Evolutionary conservation across 2,888 invertebrate species (phyloP).

Genomic region (Acleris cristana): DNA sequence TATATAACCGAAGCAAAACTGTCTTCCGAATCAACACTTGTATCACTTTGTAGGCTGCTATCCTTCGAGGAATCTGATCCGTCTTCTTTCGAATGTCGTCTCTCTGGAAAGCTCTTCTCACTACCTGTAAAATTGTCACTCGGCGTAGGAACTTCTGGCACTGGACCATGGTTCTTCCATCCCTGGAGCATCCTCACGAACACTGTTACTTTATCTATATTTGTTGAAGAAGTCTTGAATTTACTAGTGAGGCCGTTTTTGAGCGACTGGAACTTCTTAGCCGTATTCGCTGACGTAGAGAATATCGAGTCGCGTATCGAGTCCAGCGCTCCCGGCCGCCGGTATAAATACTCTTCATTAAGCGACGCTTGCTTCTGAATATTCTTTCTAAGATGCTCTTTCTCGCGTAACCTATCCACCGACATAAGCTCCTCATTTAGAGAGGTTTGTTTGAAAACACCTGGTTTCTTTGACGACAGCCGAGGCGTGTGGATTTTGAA

Average conservation of each 20-base stretch:
- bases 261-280: constrained; percentile 89
- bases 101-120: constrained; percentile 82
- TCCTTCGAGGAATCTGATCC: constrained; percentile 95
- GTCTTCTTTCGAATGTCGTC: constrained; percentile 92
- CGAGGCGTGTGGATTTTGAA: constrained; percentile 82
- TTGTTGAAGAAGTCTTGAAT: constrained; percentile 92
- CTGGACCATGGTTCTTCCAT: constrained; percentile 86
- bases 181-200: constrained; percentile 94
- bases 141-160: constrained; percentile 73
- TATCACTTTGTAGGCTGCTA: constrained; percentile 95
- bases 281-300: constrained; percentile 87
- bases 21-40: constrained; percentile 96
- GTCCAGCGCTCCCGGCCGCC: constrained; percentile 86
- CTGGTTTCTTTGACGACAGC: constrained; percentile 79
- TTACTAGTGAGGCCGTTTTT: constrained; percentile 93
- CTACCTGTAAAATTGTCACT: constrained; percentile 73
- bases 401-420: constrained; percentile 92
- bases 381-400: constrained; percentile 91
- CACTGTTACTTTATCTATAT: constrained; percentile 92
- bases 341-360: constrained; percentile 93
- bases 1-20: constrained; percentile 97
- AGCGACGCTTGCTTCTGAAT: constrained; percentile 95
- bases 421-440: constrained; percentile 95
- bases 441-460: constrained; percentile 92
- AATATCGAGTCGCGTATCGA: constrained; percentile 89